phyloP scores from a whole-genome alignment of 2,888 invertebrate genomes.

The Osmoderma eremita region DNA sequence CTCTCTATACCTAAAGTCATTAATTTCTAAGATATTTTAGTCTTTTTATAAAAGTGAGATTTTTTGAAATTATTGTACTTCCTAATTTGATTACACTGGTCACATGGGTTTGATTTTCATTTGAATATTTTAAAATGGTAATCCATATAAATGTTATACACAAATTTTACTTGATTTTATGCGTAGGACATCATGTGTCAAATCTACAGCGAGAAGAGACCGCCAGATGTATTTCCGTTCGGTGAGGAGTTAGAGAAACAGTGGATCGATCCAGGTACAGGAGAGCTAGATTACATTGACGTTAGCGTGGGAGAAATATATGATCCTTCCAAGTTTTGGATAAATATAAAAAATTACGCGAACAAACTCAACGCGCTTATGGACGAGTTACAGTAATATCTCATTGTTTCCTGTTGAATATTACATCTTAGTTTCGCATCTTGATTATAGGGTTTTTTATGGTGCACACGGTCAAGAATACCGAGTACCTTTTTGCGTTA shows the following conservation, averaged over 20 bases:
- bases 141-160: too few relatives aligned
- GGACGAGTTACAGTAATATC: slow-evolving; percentile 64
- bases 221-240: slow-evolving; percentile 43
- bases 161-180: not conserved
- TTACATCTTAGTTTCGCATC: not conserved
- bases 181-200: slow-evolving; percentile 20
- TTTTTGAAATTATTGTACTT: too few relatives aligned
- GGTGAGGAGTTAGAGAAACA: slow-evolving; percentile 42
- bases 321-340: slow-evolving; percentile 70
- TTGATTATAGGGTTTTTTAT: slow-evolving; percentile 36
- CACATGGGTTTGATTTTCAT: not conserved
- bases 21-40: too few relatives aligned
- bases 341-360: slow-evolving; percentile 60
- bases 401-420: not conserved
- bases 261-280: slow-evolving; percentile 45
- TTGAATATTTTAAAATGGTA: not conserved
- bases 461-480: slow-evolving; percentile 38
- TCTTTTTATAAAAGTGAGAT: too few relatives aligned
- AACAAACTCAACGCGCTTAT: slow-evolving; percentile 64
- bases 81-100: not conserved
- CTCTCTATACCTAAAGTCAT: too few relatives aligned
- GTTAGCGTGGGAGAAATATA: slow-evolving; percentile 67
- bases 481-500: slow-evolving; percentile 47
- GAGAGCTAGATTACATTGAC: slow-evolving; percentile 55
- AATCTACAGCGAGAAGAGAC: slow-evolving; percentile 28